Percentiles rank a stretch among this genome's conserved stretches.
phyloP scores from a whole-genome alignment of 2,888 invertebrate species.

The Drosophila merina region DNA sequence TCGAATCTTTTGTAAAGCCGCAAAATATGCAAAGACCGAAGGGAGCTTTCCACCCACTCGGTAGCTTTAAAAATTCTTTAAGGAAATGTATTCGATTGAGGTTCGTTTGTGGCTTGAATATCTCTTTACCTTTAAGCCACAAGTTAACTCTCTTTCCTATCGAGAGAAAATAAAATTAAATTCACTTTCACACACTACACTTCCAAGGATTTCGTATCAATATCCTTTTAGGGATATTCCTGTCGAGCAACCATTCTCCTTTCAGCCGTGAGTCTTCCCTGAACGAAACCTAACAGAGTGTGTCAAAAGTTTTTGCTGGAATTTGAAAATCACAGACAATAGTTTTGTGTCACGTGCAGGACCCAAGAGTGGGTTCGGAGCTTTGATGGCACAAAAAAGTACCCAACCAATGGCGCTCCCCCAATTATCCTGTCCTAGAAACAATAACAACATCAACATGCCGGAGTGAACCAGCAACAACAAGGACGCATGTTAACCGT shows the following conservation, averaged over 20 bases:
- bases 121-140: too few species aligned
- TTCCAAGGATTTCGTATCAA: background rate
- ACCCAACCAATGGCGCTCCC: background rate
- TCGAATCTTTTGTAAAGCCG: slow-evolving; percentile 21
- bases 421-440: slow-evolving; percentile 27
- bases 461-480: slow-evolving; percentile 11
- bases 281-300: slow-evolving; percentile 16
- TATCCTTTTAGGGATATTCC: background rate
- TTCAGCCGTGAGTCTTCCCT: background rate
- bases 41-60: background rate
- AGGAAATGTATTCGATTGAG: background rate
- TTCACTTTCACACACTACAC: background rate
- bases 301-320: slow-evolving; percentile 35
- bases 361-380: background rate
- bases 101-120: background rate
- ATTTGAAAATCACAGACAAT: slow-evolving; percentile 57
- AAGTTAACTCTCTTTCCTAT: too few species aligned
- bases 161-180: background rate
- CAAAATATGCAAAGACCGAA: slow-evolving; percentile 50
- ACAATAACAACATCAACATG: slow-evolving; percentile 11
- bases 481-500: slow-evolving; percentile 51
- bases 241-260: background rate
- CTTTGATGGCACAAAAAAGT: slow-evolving; percentile 12
- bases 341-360: slow-evolving; percentile 50
- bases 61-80: background rate